These are phyloP conservation scores for Sesia apiformis DNA, from an alignment of 2,888 invertebrate genomes.

Conservation along the genomic window DNA sequence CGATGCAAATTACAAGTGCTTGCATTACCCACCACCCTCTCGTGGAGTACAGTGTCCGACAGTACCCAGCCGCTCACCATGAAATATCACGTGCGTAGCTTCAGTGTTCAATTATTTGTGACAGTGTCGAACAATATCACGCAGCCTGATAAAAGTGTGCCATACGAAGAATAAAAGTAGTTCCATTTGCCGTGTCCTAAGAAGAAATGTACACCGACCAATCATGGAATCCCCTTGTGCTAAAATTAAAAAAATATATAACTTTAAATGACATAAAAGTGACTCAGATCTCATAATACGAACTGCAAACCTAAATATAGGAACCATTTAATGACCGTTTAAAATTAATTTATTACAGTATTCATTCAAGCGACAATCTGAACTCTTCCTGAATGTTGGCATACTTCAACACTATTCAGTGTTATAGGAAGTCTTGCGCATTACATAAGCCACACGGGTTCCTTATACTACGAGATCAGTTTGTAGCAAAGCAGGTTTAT, in stretches of 20 bases:
- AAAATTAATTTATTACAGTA: conserved; percentile 23
- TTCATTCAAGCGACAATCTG: conserved; percentile 29
- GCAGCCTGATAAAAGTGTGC: neutral
- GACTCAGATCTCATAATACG: too few species aligned
- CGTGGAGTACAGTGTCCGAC: conserved; percentile 40
- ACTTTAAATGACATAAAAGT: too few species aligned
- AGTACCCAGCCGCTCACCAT: conserved; percentile 37
- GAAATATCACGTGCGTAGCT: conserved; percentile 66
- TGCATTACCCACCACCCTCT: conserved; percentile 64
- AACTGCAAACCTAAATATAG: too few species aligned
- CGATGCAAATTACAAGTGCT: conserved; percentile 66
- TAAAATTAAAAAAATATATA: too few species aligned
- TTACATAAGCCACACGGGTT: conserved; percentile 36
- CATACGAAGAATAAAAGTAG: neutral
- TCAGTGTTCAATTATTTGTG: conserved; percentile 13
- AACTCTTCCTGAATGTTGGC: conserved; percentile 27
- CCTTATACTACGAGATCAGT: conserved; percentile 8
- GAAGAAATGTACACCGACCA: neutral
- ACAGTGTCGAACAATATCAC: conserved; percentile 10
- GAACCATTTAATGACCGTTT: neutral
- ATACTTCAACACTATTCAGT: conserved; percentile 1
- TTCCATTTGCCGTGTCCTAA: neutral
- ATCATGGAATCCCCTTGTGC: neutral
- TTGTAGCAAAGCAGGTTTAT: conserved; percentile 33
- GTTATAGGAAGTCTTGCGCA: conserved; percentile 40